Conservation (phyloP, 2,888 invertebrate genomes). For the Labia minor region DNA sequence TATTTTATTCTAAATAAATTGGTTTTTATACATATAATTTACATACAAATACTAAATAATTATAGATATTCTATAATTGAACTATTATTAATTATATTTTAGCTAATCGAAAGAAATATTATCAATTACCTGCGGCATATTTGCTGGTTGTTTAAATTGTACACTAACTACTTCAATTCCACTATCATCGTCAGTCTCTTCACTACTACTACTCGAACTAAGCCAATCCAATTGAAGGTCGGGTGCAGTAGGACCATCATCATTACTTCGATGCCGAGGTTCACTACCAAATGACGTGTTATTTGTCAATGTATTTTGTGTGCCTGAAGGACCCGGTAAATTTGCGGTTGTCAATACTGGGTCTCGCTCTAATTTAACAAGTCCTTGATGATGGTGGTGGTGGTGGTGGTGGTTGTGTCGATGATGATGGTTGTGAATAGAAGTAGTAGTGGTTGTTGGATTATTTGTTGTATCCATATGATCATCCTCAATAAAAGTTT, state of each 20-base stretch:
- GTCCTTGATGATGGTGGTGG: neutral
- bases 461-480: slow-evolving; percentile 7
- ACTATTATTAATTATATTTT: no score
- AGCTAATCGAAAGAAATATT: neutral
- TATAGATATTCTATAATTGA: no score
- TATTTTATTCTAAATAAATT: no score
- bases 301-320: neutral
- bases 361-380: neutral
- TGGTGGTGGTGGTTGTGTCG: neutral
- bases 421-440: neutral
- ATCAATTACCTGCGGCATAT: slow-evolving; percentile 28
- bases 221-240: slow-evolving; percentile 70
- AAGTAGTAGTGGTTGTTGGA: neutral
- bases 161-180: slow-evolving; percentile 38
- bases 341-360: neutral
- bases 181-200: slow-evolving; percentile 47
- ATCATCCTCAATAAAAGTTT: neutral
- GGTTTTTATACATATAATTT: no score
- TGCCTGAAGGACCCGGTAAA: slow-evolving; percentile 24
- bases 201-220: slow-evolving; percentile 44
- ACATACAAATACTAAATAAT: no score
- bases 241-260: slow-evolving; percentile 50
- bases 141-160: slow-evolving; percentile 29
- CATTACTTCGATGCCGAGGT: neutral
- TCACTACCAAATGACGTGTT: neutral